Percentiles rank a stretch among this genome's conserved stretches.
These are phyloP conservation scores for Anodontia alba DNA, from an alignment of 2,888 invertebrate species.

Conservation along the genomic window DNA sequence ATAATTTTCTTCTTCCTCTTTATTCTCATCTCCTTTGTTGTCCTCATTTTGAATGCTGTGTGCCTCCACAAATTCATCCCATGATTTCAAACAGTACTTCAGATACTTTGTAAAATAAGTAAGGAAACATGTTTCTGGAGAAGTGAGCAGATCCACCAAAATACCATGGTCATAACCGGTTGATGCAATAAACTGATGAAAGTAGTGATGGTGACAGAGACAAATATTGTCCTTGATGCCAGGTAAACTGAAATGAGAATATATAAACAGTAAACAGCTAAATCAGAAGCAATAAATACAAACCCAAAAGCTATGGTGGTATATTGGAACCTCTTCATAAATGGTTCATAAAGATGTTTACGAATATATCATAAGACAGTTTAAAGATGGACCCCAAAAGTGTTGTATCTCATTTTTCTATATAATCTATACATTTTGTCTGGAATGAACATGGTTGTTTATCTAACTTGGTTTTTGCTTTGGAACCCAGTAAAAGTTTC, in stretches of 20 bases:
- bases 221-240: background rate
- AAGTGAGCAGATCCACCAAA: slow-evolving; percentile 75
- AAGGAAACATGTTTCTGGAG: slow-evolving; percentile 80
- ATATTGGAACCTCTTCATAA: too few species aligned
- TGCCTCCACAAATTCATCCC: slow-evolving; percentile 61
- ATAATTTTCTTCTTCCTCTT: slow-evolving; percentile 36
- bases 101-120: slow-evolving; percentile 71
- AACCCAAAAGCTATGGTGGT: too few species aligned
- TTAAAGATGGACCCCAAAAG: too few species aligned
- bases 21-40: background rate
- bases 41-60: background rate
- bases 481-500: too few species aligned
- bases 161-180: slow-evolving; percentile 70
- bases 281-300: background rate
- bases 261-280: background rate
- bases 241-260: slow-evolving; percentile 24
- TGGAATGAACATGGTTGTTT: too few species aligned
- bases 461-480: too few species aligned
- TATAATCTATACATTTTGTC: too few species aligned
- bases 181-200: slow-evolving; percentile 61
- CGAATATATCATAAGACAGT: too few species aligned
- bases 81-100: slow-evolving; percentile 63
- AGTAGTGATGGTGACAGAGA: slow-evolving; percentile 61
- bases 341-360: too few species aligned
- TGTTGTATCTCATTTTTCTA: too few species aligned